These are phyloP conservation scores for Neoscelio sp. DNA, from an alignment of 2,888 invertebrate species.

Conservation along the genomic window DNA sequence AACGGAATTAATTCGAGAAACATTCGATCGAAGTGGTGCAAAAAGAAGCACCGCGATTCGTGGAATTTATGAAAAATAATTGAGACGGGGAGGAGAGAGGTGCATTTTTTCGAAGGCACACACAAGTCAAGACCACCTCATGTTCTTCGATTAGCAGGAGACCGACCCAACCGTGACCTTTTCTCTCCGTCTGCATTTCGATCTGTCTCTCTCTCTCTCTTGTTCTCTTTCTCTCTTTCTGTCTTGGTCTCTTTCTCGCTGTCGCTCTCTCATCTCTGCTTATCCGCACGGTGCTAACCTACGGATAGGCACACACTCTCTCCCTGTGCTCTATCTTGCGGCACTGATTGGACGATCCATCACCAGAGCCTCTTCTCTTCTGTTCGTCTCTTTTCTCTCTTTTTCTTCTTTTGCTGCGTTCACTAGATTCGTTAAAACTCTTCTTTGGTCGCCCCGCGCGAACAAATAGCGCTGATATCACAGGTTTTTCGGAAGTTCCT, in stretches of 20 bases:
- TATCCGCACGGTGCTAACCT: constrained; percentile 71
- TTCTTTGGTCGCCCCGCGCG: no score
- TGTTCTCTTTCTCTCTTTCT: constrained; percentile 71
- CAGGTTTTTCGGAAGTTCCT: no score
- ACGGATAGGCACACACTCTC: constrained; percentile 76
- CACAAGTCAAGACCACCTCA: constrained; percentile 74
- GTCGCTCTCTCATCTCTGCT: constrained; percentile 72
- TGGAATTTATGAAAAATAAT: constrained; percentile 69
- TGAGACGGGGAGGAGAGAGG: constrained; percentile 56
- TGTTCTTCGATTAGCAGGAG: constrained; percentile 82
- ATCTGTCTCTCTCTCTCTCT: constrained; percentile 70
- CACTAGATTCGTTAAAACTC: no score
- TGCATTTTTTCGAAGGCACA: constrained; percentile 71
- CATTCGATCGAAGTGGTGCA: constrained; percentile 43
- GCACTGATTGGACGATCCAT: constrained; percentile 86
- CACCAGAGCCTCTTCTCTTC: constrained; percentile 79
- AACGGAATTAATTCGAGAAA: constrained; percentile 54
- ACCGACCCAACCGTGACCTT: constrained; percentile 83
- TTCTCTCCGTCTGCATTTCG: constrained; percentile 73
- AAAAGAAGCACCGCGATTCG: constrained; percentile 64
- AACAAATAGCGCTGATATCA: no score
- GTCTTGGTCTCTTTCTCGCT: constrained; percentile 71
- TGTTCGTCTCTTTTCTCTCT: constrained; percentile 69
- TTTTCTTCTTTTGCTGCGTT: not conserved
- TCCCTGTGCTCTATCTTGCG: constrained; percentile 82